Conservation (phyloP, 2,888 invertebrate genomes). For the Merodon equestris region DNA sequence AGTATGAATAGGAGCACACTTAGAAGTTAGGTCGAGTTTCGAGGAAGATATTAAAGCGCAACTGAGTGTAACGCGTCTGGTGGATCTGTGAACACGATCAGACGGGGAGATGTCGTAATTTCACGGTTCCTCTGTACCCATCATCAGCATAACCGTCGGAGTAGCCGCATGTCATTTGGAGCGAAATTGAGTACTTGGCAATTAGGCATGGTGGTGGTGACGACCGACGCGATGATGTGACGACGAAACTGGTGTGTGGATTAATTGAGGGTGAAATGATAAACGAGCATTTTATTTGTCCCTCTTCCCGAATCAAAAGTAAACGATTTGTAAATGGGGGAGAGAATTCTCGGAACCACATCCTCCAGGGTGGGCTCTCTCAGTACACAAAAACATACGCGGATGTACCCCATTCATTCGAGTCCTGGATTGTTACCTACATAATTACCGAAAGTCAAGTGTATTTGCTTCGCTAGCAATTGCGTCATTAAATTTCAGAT, state of each 20-base stretch:
- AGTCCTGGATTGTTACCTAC: too few species aligned
- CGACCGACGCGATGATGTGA: constrained; percentile 60
- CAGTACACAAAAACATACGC: neutral
- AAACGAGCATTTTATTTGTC: constrained; percentile 57
- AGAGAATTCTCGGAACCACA: constrained; percentile 46
- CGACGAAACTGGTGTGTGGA: constrained; percentile 60
- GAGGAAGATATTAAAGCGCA: constrained; percentile 17
- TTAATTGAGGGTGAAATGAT: constrained; percentile 68
- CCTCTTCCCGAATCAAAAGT: constrained; percentile 14
- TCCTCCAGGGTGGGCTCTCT: constrained; percentile 56
- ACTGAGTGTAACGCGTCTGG: constrained; percentile 42
- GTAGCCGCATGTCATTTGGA: constrained; percentile 46
- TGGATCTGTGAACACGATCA: constrained; percentile 31
- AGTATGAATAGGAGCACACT: neutral
- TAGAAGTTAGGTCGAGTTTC: neutral
- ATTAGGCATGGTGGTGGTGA: constrained; percentile 64
- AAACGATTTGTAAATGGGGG: constrained; percentile 13
- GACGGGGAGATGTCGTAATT: constrained; percentile 41
- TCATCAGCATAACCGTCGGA: constrained; percentile 33
- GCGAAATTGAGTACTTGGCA: constrained; percentile 65
- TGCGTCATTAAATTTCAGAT: constrained; percentile 49
- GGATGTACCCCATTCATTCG: constrained; percentile 3
- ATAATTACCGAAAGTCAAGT: constrained; percentile 29
- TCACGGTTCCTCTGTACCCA: constrained; percentile 41
- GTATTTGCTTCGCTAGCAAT: constrained; percentile 28